Evolutionary conservation across 1,140 invertebrate species (phyloP), one percentile per base, ranked within the genome.

Genomic region (Drusus annulatus): DNA sequence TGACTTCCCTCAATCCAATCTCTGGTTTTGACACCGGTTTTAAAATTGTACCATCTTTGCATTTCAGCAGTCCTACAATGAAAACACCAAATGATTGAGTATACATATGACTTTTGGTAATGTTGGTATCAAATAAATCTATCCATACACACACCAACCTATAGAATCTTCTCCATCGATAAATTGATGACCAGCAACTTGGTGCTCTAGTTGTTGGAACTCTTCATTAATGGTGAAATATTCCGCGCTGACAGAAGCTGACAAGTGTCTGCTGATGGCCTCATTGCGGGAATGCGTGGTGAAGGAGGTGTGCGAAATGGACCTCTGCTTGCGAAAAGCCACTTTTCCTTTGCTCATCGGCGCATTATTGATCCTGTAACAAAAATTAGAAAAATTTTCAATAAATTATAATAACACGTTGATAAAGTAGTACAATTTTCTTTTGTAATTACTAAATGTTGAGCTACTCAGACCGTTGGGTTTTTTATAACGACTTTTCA

Each of bases 111-210:
- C 54, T 56, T 17, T 17, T 56, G 7, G 19, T 19, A 21, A 56
- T 5, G 1, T 19, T 17, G 23, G 25, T 28, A 19, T 56, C 23
- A 56, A 56, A 51, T 3, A 75, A 58, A 16, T 54, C 8, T 5
- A 23, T 28, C 23, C 15, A 25, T 65, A 51, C 87, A 45, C 7
- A 51, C 6, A 69, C 65, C 17, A 87, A 92, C 94, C 93, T 65
- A 91, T 86, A 69, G 88, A 90, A 80, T 89, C 86, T 71, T 90
- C 90, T 31, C 89, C 88, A 15, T 88, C 85, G 31, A 90, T 88
- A 78, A 91, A 92, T 75, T 87, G 88, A 85, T 96, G 94, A 1
- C 94, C 94, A 21, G 93, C 94, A 2, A 95, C 94, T 88, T 95
- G 94, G 80, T 91, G 91, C 65, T 90, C 90, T 50, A 93, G 74